Evolutionary conservation across 2,888 invertebrate species (phyloP), one percentile per base, ranked within the genome.

Genomic region (Ectemnius lituratus): DNA sequence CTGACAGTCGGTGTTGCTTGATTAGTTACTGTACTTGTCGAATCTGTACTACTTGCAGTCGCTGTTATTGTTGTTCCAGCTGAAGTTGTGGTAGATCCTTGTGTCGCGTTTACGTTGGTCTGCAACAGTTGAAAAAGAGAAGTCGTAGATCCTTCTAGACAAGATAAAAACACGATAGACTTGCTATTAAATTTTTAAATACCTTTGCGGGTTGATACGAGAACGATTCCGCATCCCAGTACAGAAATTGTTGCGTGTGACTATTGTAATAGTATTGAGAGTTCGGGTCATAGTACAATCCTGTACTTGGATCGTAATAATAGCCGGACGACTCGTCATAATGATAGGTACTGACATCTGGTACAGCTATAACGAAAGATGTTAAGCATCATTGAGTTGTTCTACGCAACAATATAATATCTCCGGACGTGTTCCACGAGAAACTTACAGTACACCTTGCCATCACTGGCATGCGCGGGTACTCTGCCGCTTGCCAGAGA

Each of bases 241-340:
- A 99, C 88, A 99, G 93, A 91, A 98, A 99, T 88, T 97, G 96
- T 82, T 95, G 96, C 0, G 95, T 95, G 82, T 96, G 95, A 84
- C 96, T 95, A 90, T 99, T 99, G 92, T 96, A 99, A 91, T 98
- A 99, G 91, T 99, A 99, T 88, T 96, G 97, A 2, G 98, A 97
- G 84, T 95, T 97, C 0, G 98, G 95, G 92, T 99, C 99, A 90
- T 99, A 99, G 91, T 99, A 99, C 16, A 99, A 93, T 0, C 97
- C 97, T 0, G 99, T 98, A 1, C 93, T 92, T 0, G 97, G 95
- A 91, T 99, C 99, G 89, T 98, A 99, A 88, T 99, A 99, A 89
- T 98, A 99, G 0, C 99, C 99, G 3, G 98, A 98, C 0, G 95
- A 94, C 88, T 97, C 97, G 90, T 99, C 99, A 88, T 97, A 98